These are phyloP conservation scores for Eufriesea mexicana DNA, from an alignment of 1,140 invertebrate genomes.

Conservation along the genomic window DNA sequence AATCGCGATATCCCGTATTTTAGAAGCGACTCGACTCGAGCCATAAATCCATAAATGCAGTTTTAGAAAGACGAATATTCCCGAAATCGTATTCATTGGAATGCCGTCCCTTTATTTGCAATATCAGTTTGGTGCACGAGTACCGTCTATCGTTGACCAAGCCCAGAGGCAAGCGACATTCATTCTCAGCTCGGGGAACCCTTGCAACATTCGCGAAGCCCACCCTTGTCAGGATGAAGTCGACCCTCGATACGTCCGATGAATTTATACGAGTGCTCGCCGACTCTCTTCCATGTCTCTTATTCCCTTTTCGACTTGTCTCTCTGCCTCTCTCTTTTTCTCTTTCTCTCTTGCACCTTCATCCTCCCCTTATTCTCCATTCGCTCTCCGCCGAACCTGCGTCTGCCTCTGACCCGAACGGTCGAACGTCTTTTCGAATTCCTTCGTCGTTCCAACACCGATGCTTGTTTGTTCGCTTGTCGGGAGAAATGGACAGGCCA, in stretches of 20 bases:
- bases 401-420: slow-evolving; percentile 47
- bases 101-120: slow-evolving; percentile 16
- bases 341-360: not conserved
- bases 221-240: slow-evolving; percentile 51
- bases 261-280: slow-evolving; percentile 63
- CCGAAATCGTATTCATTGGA: not conserved
- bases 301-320: slow-evolving; percentile 20
- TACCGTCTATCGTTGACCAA: slow-evolving; percentile 28
- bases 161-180: slow-evolving; percentile 6
- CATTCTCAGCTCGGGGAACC: slow-evolving; percentile 24
- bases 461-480: slow-evolving; percentile 65
- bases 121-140: slow-evolving; percentile 14
- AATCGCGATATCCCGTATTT: not conserved
- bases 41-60: slow-evolving; percentile 2
- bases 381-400: slow-evolving; percentile 2
- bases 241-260: slow-evolving; percentile 51
- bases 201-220: slow-evolving; percentile 37
- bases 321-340: not conserved
- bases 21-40: too few species aligned
- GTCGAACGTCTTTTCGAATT: slow-evolving; percentile 61
- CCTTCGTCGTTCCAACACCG: slow-evolving; percentile 40
- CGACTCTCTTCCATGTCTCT: slow-evolving; percentile 23
- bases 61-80: not conserved
- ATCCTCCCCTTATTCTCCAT: not conserved
- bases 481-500: slow-evolving; percentile 57